Evolutionary conservation across 2,888 invertebrate genomes (phyloP), one percentile per base, ranked within the genome.

Genomic region (Belgica antarctica): DNA sequence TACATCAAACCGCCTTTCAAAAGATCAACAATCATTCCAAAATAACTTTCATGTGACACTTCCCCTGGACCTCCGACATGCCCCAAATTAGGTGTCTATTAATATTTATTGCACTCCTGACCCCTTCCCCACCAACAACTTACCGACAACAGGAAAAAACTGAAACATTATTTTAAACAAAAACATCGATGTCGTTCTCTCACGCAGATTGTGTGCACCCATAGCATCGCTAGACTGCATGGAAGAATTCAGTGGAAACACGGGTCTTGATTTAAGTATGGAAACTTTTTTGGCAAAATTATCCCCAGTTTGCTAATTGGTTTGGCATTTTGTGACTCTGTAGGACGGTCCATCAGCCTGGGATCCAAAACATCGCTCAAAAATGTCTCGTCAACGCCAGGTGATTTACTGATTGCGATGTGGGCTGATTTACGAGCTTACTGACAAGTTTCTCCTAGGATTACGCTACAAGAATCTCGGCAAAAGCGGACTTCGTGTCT

Each of bases 201-300:
- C 22, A 24, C 59, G 31, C 22, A 70, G 70, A 70, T 70, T 70
- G 87, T 93, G 92, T 85, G 93, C 94, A 75, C 93, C 93, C 75
- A 93, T 93, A 82, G 93, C 93, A 75, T 92, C 92, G 78, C 84
- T 93, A 79, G 93, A 94, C 85, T 94, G 93, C 82, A 93, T 94
- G 92, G 93, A 93, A 84, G 94, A 93, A 83, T 92, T 93, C 83
- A 91, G 90, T 81, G 89, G 84, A 77, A 77, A 79, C 65, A 81
- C 82, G 74, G 83, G 82, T 76, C 79, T 80, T 77, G 80, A 80
- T 79, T 80, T 80, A 78, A 81, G 80, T 81, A 80, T 63, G 2
- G 15, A 65, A 65, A n/a, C 24, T 27, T n/a, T n/a, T n/a, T 17
- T 46, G 5, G 46, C 7, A 4, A 8, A 46, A 7, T 57, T 28